These are phyloP conservation scores for Plecturocebus donacophilus DNA, from an alignment of 2,113 vertebrate species.

Conservation along the genomic window DNA sequence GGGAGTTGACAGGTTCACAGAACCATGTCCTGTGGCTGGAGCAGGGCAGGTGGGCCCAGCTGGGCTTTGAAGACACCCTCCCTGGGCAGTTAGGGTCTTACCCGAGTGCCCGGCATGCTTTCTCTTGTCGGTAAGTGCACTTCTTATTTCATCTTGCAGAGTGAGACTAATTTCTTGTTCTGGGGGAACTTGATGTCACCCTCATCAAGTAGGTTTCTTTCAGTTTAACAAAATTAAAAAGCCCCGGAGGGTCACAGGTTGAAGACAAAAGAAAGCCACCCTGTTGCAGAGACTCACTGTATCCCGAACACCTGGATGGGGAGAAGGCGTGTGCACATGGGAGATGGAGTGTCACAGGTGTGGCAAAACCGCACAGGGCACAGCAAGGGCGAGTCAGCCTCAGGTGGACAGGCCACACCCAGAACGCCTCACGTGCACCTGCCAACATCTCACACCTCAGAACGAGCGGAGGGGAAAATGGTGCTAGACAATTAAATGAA, in stretches of 20 bases:
- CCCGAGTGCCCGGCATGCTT: not conserved
- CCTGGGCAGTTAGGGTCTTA: not conserved
- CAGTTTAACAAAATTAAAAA: not conserved
- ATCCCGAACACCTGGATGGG: not conserved
- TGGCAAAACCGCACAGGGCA: not conserved
- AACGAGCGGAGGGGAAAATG: too few species aligned
- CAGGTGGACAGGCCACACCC: not conserved
- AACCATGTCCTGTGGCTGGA: not conserved
- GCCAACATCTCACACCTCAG: too few species aligned
- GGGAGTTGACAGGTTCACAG: not conserved
- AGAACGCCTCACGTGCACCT: not conserved
- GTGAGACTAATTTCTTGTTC: not conserved
- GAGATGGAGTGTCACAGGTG: not conserved
- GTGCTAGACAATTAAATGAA: not conserved
- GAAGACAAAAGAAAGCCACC: not conserved
- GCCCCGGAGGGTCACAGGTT: not conserved
- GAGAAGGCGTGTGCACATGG: accelerated
- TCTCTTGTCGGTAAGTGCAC: not conserved
- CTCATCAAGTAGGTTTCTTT: not conserved
- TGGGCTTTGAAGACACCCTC: not conserved
- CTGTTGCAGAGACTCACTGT: not conserved
- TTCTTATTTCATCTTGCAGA: not conserved
- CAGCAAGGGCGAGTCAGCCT: not conserved
- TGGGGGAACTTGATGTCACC: not conserved
- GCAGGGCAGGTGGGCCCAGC: not conserved